Evolutionary conservation across 2,113 vertebrate genomes (phyloP).

Genomic region (Rattus rattus): DNA sequence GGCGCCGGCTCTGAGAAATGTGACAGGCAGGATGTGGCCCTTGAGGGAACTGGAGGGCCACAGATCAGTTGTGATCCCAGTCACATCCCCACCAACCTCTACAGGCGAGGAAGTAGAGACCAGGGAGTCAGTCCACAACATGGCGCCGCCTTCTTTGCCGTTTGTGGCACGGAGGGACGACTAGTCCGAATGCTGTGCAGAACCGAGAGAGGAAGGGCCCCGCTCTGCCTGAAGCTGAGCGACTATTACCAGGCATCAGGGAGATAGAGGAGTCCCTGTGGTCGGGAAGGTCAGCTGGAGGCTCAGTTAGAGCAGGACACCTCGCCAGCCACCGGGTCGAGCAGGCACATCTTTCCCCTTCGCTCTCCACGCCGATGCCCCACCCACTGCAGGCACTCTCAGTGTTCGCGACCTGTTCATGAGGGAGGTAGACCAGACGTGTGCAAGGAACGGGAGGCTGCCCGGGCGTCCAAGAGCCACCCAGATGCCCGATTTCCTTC

Average conservation of each 20-base stretch:
- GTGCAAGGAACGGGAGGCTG: too few species aligned
- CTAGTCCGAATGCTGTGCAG: background rate
- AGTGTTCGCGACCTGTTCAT: background rate
- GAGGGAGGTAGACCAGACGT: background rate
- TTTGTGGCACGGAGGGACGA: background rate
- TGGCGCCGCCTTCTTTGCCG: background rate
- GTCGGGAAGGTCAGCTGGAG: background rate
- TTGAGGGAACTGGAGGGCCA: background rate
- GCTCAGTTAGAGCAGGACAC: too few species aligned
- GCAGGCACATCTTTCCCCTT: background rate
- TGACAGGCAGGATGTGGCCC: background rate
- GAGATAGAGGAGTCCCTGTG: background rate
- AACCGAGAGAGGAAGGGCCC: background rate
- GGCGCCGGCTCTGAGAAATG: background rate
- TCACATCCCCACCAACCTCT: background rate
- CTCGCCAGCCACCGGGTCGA: background rate
- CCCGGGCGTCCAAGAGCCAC: background rate
- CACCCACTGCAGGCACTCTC: rapidly evolving
- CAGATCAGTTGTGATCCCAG: background rate
- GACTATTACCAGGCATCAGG: background rate
- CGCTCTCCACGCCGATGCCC: too few species aligned
- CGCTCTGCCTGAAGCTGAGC: background rate
- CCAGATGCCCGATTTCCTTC: background rate
- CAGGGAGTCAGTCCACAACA: background rate
- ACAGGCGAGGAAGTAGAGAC: background rate